Evolutionary conservation across 2,888 invertebrate species (phyloP), one percentile per base, ranked within the genome.

Genomic region (Apocheima hispidaria): DNA sequence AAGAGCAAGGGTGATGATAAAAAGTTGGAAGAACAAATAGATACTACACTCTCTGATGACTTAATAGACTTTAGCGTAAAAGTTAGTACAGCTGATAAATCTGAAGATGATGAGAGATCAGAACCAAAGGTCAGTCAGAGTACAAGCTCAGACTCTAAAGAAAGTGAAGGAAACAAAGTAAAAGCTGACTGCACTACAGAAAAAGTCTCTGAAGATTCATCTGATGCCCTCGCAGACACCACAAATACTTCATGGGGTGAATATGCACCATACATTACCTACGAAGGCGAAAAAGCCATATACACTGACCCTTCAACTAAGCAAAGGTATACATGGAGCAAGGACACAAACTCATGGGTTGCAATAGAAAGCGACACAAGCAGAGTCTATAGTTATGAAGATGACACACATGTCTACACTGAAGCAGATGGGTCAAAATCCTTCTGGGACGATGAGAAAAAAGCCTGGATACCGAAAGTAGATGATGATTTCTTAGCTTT

Each of bases 391-490:
- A 95, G 95, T 52, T 95, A 95, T 82, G 96, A 97, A 88, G 94
- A 96, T 83, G 96, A 96, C 76, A 95, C 96, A 51, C 96, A 96
- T 74, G 95, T 95, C 9, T 97, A 97, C 74, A 96, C 96, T 5
- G 98, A 98, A 80, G 87, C 93, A 52, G 99, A 99, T 93, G 99
- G 98, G 0, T 96, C 96, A 0, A 96, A 96, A 65, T 98, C 95
- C 84, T 96, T 99, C 79, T 99, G 98, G 98, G 98, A 99, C 88
- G 93, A 93, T 21, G 95, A 95, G 36, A 98, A 97, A 83, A 96
- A 95, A 78, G 99, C 98, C 4, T 99, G 99, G 99, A 97, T 99
- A 88, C 99, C 99, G 0, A 98, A 98, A 94, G 95, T 99, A 65
- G 98, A 99, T 91, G 98, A 98, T 77, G 98, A 99, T 75, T 99